Evolutionary conservation across 2,113 vertebrate genomes (phyloP).

Genomic region (pig (Sus scrofa)): DNA sequence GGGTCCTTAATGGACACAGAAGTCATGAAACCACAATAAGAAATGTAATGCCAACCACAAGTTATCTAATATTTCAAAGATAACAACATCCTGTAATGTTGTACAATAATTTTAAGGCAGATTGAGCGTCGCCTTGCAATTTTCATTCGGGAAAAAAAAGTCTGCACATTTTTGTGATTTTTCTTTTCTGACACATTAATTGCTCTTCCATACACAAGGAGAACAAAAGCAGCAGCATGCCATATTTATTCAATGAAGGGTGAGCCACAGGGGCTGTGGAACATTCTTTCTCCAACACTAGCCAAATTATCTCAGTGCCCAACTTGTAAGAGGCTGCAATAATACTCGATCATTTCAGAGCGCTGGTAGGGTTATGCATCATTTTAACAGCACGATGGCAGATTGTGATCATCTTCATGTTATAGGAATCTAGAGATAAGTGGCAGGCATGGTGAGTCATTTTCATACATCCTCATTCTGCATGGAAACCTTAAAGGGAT

Average conservation of each 20-base stretch:
- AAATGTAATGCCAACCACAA: conserved; percentile 57
- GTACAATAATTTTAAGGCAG: conserved; percentile 84
- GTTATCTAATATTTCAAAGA: conserved; percentile 83
- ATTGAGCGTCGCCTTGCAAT: conserved; percentile 83
- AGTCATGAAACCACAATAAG: conserved; percentile 47
- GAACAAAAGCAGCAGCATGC: conserved; percentile 88
- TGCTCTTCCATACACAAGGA: conserved; percentile 87
- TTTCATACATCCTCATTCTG: conserved; percentile 83
- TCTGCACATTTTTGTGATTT: conserved; percentile 85
- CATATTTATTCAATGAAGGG: conserved; percentile 90
- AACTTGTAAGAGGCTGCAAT: conserved; percentile 90
- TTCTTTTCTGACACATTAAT: conserved; percentile 91
- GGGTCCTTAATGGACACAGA: conserved; percentile 64
- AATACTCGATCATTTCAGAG: conserved; percentile 91
- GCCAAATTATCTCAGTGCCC: conserved; percentile 92
- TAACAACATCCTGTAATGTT: conserved; percentile 82
- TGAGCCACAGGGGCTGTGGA: conserved; percentile 88
- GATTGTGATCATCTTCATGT: conserved; percentile 90
- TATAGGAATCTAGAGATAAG: conserved; percentile 89
- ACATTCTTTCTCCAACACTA: conserved; percentile 88
- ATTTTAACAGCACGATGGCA: conserved; percentile 92
- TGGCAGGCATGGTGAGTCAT: conserved; percentile 86
- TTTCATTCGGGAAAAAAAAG: conserved; percentile 81
- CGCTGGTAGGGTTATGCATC: conserved; percentile 88
- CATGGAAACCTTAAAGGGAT: conserved; percentile 85